These are phyloP conservation scores for Enoplosus armatus DNA, from an alignment of 2,797 vertebrate species.

Conservation along the genomic window DNA sequence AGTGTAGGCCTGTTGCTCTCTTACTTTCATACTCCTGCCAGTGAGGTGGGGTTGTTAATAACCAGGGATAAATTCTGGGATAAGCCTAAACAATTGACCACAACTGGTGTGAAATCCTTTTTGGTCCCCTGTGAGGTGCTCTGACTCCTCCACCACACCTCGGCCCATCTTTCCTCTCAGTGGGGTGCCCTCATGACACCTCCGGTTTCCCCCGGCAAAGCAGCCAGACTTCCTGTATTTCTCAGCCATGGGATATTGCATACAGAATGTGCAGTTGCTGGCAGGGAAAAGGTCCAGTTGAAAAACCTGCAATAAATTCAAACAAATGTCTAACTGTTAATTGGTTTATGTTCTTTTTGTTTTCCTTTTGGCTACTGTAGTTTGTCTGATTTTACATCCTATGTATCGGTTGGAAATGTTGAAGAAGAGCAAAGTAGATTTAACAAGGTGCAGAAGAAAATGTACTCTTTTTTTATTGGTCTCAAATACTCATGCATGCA, in stretches of 20 bases:
- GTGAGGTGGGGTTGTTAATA: constrained; percentile 61
- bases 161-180: constrained; percentile 79
- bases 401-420: constrained; percentile 12
- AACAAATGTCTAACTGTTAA: constrained; percentile 49
- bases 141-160: constrained; percentile 72
- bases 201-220: constrained; percentile 80
- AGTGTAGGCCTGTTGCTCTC: constrained; percentile 2
- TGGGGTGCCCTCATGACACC: constrained; percentile 61
- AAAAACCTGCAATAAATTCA: constrained; percentile 61
- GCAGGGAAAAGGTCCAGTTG: constrained; percentile 42
- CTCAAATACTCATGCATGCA: background rate
- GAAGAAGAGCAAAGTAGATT: constrained; percentile 11
- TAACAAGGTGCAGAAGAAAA: background rate
- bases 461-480: background rate
- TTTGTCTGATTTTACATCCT: constrained; percentile 37
- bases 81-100: constrained; percentile 76
- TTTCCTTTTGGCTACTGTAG: constrained; percentile 68
- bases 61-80: constrained; percentile 45
- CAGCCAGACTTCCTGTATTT: constrained; percentile 85
- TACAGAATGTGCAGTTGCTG: constrained; percentile 42
- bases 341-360: constrained; percentile 63
- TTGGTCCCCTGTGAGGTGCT: constrained; percentile 78
- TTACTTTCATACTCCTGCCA: constrained; percentile 45
- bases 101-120: constrained; percentile 86
- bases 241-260: constrained; percentile 58